Conservation (phyloP, 2,113 vertebrate species). For the Axis porcinus region DNA sequence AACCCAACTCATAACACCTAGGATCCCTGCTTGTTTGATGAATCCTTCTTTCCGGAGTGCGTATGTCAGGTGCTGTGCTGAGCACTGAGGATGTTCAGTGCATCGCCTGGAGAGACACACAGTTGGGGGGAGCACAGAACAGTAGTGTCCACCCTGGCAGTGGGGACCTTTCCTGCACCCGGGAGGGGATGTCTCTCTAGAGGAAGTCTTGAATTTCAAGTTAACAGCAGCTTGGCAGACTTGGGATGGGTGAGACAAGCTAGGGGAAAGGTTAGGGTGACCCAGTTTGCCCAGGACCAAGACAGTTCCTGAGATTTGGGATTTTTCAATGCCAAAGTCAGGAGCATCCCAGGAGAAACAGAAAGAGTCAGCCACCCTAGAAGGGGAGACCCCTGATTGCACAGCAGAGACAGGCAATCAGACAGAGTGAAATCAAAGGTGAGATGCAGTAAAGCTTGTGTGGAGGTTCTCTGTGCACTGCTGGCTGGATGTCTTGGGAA, state of each 20-base stretch:
- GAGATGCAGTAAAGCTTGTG: background rate
- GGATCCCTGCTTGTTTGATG: background rate
- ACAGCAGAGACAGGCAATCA: background rate
- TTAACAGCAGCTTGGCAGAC: background rate
- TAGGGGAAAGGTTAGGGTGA: background rate
- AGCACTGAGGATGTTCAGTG: background rate
- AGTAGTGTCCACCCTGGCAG: background rate
- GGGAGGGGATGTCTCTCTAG: background rate
- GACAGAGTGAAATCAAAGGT: background rate
- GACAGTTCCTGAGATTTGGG: background rate
- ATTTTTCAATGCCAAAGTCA: background rate
- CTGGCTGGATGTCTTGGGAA: background rate
- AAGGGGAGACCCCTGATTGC: background rate
- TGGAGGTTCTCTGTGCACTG: background rate
- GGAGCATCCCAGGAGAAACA: background rate
- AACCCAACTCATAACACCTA: background rate
- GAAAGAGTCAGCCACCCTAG: background rate
- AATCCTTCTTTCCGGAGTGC: background rate
- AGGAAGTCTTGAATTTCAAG: background rate
- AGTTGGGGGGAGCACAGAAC: background rate
- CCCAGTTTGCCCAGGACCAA: background rate
- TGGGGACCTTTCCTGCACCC: background rate
- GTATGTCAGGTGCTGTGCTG: background rate
- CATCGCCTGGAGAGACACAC: background rate
- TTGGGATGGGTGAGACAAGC: background rate